phyloP scores from a whole-genome alignment of 1,140 invertebrate species.

The Drosophila simulans region DNA sequence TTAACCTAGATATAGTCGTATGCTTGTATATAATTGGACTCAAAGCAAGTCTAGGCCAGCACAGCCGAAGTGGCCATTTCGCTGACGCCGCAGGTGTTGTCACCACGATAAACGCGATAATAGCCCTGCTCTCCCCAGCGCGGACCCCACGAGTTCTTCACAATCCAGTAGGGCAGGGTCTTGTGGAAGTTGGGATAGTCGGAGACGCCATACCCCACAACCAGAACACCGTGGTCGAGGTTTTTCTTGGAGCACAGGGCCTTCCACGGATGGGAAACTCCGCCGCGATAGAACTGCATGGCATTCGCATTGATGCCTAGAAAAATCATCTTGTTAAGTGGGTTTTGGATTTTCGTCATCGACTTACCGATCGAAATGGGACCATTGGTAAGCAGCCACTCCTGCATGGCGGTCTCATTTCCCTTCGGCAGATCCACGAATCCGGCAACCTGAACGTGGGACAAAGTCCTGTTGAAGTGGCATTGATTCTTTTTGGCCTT shows the following conservation, averaged over 20 bases:
- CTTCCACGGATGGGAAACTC: constrained; percentile 97
- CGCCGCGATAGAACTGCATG: constrained; percentile 99
- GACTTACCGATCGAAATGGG: constrained; percentile 96
- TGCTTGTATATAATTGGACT: constrained; percentile 33
- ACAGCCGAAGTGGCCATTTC: constrained; percentile 95
- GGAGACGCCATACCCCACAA: constrained; percentile 95
- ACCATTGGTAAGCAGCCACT: constrained; percentile 96
- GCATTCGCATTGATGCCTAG: constrained; percentile 96
- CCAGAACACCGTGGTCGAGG: constrained; percentile 96
- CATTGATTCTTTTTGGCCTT: constrained; percentile 92
- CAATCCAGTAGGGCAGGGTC: constrained; percentile 94
- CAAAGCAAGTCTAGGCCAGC: constrained; percentile 71
- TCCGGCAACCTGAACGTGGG: constrained; percentile 91
- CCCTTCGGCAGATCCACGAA: constrained; percentile 93
- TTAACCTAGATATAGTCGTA: constrained; percentile 60
- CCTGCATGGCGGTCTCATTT: constrained; percentile 96
- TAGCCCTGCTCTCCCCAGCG: constrained; percentile 95
- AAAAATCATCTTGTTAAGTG: not conserved
- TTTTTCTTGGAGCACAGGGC: constrained; percentile 92
- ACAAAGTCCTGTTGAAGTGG: constrained; percentile 89
- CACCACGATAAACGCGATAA: constrained; percentile 96
- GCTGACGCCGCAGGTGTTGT: constrained; percentile 97
- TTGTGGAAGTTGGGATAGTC: constrained; percentile 93
- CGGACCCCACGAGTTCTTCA: constrained; percentile 97
- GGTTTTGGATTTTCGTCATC: not conserved